Percentiles rank a stretch among this genome's conserved stretches.
Conservation (phyloP, 2,888 invertebrate genomes). For the Toxonevra muliebris region DNA sequence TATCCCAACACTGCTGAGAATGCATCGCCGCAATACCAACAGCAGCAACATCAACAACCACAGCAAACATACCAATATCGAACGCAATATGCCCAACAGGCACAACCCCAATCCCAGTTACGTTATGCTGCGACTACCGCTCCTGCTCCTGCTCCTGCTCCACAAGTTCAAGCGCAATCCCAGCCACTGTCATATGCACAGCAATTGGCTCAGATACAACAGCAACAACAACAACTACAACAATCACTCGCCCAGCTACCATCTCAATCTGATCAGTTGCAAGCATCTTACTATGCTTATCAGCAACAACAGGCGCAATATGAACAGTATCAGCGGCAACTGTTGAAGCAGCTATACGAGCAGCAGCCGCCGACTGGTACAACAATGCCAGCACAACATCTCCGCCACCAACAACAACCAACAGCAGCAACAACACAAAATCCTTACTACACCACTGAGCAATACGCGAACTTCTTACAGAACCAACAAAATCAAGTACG, state of each 20-base stretch:
- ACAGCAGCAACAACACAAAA: slow-evolving; percentile 30
- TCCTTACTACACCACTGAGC: slow-evolving; percentile 60
- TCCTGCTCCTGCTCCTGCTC: slow-evolving; percentile 35
- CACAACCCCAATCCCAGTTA: slow-evolving; percentile 27
- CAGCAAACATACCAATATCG: slow-evolving; percentile 30
- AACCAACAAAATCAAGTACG: slow-evolving; percentile 49
- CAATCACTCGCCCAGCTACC: slow-evolving; percentile 43
- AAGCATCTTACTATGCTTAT: slow-evolving; percentile 50
- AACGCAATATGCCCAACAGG: slow-evolving; percentile 35
- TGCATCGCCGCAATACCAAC: slow-evolving; percentile 34
- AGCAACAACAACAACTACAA: slow-evolving; percentile 48
- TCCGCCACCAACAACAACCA: slow-evolving; percentile 28
- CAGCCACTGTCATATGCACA: slow-evolving; percentile 45
- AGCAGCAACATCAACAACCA: slow-evolving; percentile 34
- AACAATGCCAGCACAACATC: slow-evolving; percentile 4
- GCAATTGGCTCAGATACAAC: slow-evolving; percentile 41
- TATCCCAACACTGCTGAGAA: slow-evolving; percentile 26
- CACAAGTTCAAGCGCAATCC: slow-evolving; percentile 23
- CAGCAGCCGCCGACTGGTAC: slow-evolving; percentile 38
- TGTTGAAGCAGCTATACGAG: slow-evolving; percentile 52
- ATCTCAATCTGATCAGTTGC: slow-evolving; percentile 48
- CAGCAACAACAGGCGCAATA: slow-evolving; percentile 53
- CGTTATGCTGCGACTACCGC: slow-evolving; percentile 37
- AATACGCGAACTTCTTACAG: slow-evolving; percentile 55
- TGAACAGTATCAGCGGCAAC: slow-evolving; percentile 47